Evolutionary conservation across 2,113 vertebrate genomes (phyloP).

Genomic region (Scolopax mira): DNA sequence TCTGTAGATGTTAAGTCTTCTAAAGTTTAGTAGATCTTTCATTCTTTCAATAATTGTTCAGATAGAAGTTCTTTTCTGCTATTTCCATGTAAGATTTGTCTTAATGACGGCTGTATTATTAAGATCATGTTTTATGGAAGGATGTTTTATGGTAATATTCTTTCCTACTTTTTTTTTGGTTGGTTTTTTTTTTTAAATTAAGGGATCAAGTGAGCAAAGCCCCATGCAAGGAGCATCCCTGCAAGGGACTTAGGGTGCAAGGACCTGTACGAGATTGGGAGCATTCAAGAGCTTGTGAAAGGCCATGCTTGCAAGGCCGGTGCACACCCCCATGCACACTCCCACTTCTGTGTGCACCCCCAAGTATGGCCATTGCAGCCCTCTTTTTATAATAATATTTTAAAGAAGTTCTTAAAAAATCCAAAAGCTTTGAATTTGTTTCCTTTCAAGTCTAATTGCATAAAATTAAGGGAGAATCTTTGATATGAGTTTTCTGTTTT

Average conservation of each 20-base stretch:
- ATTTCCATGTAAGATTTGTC: neutral
- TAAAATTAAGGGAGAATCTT: neutral
- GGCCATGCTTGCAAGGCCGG: accelerated
- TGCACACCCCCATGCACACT: accelerated
- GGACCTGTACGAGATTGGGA: neutral
- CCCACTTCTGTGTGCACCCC: accelerated
- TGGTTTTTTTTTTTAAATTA: neutral
- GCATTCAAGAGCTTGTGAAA: neutral
- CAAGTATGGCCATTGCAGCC: neutral
- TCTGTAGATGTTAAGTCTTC: neutral
- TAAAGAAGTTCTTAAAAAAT: neutral
- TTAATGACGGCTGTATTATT: neutral
- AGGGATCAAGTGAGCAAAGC: neutral
- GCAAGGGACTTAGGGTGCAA: neutral
- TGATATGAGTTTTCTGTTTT: neutral
- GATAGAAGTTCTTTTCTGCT: neutral
- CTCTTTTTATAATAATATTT: neutral
- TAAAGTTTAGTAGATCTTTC: neutral
- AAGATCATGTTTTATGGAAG: neutral
- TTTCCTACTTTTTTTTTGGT: neutral
- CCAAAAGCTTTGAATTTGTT: neutral
- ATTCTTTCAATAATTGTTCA: neutral
- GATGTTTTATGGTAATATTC: too few relatives aligned
- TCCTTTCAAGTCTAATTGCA: neutral
- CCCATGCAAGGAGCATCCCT: neutral